Conservation (phyloP, 2,113 vertebrate genomes). For the Phylloscopus trochiloides region DNA sequence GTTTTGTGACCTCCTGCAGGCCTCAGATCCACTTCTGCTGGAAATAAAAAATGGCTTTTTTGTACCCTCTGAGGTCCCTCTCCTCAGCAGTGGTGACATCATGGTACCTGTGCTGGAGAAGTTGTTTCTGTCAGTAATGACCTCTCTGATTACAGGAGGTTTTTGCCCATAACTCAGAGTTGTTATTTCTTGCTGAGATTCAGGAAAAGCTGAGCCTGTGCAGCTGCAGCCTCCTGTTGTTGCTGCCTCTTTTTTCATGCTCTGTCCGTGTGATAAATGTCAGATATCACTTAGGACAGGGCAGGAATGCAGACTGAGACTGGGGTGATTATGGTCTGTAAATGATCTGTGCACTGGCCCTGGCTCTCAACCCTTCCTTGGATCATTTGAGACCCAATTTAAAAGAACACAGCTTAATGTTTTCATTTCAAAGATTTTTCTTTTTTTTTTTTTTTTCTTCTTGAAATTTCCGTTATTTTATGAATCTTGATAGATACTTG, state of each 20-base stretch:
- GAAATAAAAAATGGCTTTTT: not conserved
- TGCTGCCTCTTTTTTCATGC: not conserved
- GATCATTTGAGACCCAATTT: conserved; percentile 1
- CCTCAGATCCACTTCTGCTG: not conserved
- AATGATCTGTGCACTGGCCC: conserved; percentile 25
- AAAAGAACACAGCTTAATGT: not conserved
- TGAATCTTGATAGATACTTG: not conserved
- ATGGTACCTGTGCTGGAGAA: conserved; percentile 20
- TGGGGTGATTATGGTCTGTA: conserved; percentile 6
- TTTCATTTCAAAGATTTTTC: not conserved
- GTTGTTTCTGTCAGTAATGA: conserved; percentile 20
- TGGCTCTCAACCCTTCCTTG: conserved; percentile 6
- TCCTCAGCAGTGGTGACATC: not conserved
- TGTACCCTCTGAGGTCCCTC: not conserved
- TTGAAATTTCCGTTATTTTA: not conserved
- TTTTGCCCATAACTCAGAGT: conserved; percentile 30
- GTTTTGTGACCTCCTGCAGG: not conserved
- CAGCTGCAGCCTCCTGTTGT: conserved; percentile 49
- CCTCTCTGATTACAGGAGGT: conserved; percentile 29
- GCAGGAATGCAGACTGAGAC: conserved; percentile 16
- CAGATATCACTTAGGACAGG: conserved; percentile 18
- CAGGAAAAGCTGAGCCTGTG: conserved; percentile 1
- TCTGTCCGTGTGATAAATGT: conserved; percentile 19
- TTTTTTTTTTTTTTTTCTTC: not conserved
- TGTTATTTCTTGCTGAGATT: conserved; percentile 40